Conservation (phyloP, 2,113 vertebrate genomes). For the Notarius lentiginosus region DNA sequence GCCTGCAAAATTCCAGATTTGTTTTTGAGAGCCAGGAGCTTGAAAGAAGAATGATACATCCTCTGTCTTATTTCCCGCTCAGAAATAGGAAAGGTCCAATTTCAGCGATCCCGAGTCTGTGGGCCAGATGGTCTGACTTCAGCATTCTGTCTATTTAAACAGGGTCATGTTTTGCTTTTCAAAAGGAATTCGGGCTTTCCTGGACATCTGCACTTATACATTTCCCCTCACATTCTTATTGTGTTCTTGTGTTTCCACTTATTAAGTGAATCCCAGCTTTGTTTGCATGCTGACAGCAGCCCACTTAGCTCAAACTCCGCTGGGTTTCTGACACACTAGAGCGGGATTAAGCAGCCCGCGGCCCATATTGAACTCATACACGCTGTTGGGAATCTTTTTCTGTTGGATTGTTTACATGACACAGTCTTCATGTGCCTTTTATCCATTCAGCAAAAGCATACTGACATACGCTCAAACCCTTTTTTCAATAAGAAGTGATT, state of each 20-base stretch:
- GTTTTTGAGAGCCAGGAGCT: constrained; percentile 21
- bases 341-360: constrained; percentile 37
- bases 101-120: constrained; percentile 59
- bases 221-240: constrained; percentile 17
- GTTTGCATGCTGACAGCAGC: constrained; percentile 56
- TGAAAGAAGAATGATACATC: constrained; percentile 51
- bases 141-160: constrained; percentile 57
- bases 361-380: constrained; percentile 42
- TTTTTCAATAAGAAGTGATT: constrained; percentile 23
- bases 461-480: constrained; percentile 1
- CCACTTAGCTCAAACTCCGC: constrained; percentile 45
- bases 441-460: constrained; percentile 28
- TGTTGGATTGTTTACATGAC: constrained; percentile 18
- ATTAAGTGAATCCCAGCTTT: constrained; percentile 60
- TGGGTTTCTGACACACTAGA: constrained; percentile 36
- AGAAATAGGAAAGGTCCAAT: constrained; percentile 54
- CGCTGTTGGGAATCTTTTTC: constrained; percentile 29
- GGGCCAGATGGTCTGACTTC: constrained; percentile 58
- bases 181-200: constrained; percentile 44
- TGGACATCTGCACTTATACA: constrained; percentile 53
- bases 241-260: constrained; percentile 57
- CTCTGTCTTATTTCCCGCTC: constrained; percentile 41
- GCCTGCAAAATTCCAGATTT: background rate
- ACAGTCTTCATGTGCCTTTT: constrained; percentile 24
- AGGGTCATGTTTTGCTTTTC: constrained; percentile 48